Evolutionary conservation across 1,140 invertebrate genomes (phyloP).

Genomic region (Aporrectodea caliginosa): DNA sequence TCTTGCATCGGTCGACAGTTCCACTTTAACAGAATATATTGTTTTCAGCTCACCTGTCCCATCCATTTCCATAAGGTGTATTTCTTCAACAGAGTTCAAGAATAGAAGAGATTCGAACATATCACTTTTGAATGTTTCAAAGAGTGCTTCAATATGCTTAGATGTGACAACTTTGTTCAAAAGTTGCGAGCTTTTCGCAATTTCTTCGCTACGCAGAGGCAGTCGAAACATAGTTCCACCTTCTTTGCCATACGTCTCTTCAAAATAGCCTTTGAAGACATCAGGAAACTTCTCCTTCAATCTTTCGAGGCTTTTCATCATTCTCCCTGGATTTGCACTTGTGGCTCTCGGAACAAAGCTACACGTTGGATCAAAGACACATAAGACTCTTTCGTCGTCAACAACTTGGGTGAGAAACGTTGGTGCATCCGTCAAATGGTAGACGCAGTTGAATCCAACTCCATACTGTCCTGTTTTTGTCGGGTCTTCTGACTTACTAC

Average conservation of each 20-base stretch:
- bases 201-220: constrained; percentile 25
- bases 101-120: neutral
- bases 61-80: neutral
- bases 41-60: neutral
- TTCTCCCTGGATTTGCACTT: constrained; percentile 37
- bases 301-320: constrained; percentile 32
- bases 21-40: neutral
- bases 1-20: neutral
- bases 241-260: constrained; percentile 16
- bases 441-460: constrained; percentile 52
- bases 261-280: constrained; percentile 35
- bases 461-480: constrained; percentile 37
- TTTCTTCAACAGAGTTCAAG: constrained; percentile 9
- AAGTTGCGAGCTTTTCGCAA: constrained; percentile 34
- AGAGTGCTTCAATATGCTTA: constrained; percentile 30
- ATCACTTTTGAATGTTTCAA: constrained; percentile 21
- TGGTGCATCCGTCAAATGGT: constrained; percentile 49
- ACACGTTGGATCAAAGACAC: constrained; percentile 47
- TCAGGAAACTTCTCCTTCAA: constrained; percentile 37
- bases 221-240: constrained; percentile 32
- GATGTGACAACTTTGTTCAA: constrained; percentile 29
- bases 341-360: constrained; percentile 38
- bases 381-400: constrained; percentile 32
- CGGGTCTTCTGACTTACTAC: constrained; percentile 35
- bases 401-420: constrained; percentile 42